Evolutionary conservation across 2,113 vertebrate genomes (phyloP), one percentile per base, ranked within the genome.

Genomic region (Eidolon helvum): DNA sequence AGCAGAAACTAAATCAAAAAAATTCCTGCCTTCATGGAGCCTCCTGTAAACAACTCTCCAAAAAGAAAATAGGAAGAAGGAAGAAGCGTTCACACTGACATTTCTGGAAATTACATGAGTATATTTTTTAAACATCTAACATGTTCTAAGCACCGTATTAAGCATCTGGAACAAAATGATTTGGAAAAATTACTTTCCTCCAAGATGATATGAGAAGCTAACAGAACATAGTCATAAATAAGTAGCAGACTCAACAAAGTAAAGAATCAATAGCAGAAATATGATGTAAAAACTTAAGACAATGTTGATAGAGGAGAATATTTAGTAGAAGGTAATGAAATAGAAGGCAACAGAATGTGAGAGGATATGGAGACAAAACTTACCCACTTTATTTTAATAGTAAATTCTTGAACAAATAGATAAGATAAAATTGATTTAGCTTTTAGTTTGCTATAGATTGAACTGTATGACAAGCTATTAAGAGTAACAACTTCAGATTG

Each of bases 371-470:
- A 69, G 5, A 48, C 26, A 84, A 11, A 90, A 74, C 15, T 24
- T 84, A 80, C 14, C 26, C 14, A 88, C 7, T 8, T 90, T 48
- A 35, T 96, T 61, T 87, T 69, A 21, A 84, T 61, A 30, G 3
- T 22, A 92, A 86, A 80, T 75, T 87, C n/a, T 48, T 94, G n/a
- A 61, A 45, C 88, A 95, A 84, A 92, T 18, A 87, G 35, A 28
- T 61, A 35, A 26, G 26, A 45, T 16, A 86, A 82, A 87, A 85
- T 61, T 61, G 69, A 94, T 48, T 84, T 77, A 40, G 50, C 40
- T 95, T 96, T 97, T 84, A 92, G 69, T 92, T 90, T 92, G 14
- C 22, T 59, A 30, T 71, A 87, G 50, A 33, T 33, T 90, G 79
- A 96, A 87, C 5, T 57, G 69, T 55, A 43, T 74, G 63, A 79